phyloP scores from a whole-genome alignment of 2,113 vertebrate genomes.

The Hippocampus guttulatus region DNA sequence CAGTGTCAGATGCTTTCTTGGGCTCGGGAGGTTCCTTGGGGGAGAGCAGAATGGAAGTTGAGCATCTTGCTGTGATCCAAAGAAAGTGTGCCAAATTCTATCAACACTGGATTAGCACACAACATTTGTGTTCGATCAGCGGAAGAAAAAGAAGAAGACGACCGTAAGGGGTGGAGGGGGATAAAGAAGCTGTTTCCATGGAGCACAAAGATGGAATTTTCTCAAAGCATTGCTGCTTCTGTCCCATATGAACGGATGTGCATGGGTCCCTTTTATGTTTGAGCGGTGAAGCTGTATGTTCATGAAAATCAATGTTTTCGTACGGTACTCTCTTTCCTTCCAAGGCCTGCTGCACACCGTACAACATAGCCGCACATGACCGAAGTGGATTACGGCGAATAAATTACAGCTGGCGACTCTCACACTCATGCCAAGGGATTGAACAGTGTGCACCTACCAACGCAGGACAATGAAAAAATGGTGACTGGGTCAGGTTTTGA shows the following conservation, averaged over 20 bases:
- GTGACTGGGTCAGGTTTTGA: no score
- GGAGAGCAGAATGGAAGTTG: constrained; percentile 76
- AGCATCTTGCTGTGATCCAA: constrained; percentile 79
- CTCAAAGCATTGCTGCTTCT: constrained; percentile 39
- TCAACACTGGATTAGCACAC: constrained; percentile 79
- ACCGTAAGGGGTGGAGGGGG: neutral
- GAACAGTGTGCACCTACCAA: no score
- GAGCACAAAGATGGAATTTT: constrained; percentile 71
- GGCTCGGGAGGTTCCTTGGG: constrained; percentile 74
- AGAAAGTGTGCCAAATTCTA: constrained; percentile 82
- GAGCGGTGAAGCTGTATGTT: constrained; percentile 2
- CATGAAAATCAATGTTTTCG: neutral
- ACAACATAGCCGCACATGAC: no score
- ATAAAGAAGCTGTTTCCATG: constrained; percentile 68
- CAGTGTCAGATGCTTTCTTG: constrained; percentile 69
- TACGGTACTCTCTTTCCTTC: no score
- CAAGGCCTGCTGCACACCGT: no score
- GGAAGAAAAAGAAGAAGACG: constrained; percentile 14
- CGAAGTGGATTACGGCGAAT: no score
- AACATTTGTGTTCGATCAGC: constrained; percentile 74
- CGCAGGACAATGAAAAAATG: no score
- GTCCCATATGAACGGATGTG: constrained; percentile 32
- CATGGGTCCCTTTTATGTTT: constrained; percentile 22
- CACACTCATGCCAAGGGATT: no score
- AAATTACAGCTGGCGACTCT: no score